These are phyloP conservation scores for Drosophila mayri DNA, from an alignment of 1,140 invertebrate species.

Conservation along the genomic window DNA sequence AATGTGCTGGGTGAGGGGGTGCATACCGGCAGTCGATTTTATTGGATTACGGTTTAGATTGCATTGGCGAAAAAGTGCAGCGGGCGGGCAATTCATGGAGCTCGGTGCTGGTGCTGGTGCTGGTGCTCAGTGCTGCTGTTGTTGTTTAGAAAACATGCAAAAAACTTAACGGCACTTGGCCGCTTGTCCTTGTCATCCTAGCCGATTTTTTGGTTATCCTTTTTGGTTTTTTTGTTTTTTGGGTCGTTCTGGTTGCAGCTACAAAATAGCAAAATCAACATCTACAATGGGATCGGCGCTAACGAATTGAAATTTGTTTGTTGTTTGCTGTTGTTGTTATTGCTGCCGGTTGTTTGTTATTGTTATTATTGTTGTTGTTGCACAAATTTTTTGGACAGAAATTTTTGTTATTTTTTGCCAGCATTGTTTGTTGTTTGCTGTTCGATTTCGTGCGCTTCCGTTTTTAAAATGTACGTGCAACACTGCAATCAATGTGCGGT, in stretches of 20 bases:
- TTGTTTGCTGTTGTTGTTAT: conserved; percentile 50
- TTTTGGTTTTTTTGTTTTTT: conserved; percentile 31
- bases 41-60: conserved; percentile 83
- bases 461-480: conserved; percentile 65
- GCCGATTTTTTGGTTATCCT: conserved; percentile 11
- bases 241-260: conserved; percentile 27
- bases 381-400: conserved; percentile 6
- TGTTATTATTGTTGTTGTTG: conserved; percentile 12
- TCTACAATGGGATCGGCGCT: conserved; percentile 46
- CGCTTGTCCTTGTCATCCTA: conserved; percentile 61
- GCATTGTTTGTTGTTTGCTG: conserved; percentile 71
- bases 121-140: conserved; percentile 2
- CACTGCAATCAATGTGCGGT: conserved; percentile 48
- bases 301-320: conserved; percentile 81
- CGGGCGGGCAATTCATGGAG: conserved; percentile 23
- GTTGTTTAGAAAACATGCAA: conserved; percentile 81
- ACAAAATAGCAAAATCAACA: conserved; percentile 27
- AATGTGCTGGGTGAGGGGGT: conserved; percentile 39
- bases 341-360: conserved; percentile 30
- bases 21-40: conserved; percentile 80
- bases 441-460: conserved; percentile 70
- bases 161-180: conserved; percentile 66
- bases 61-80: conserved; percentile 69
- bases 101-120: not conserved
- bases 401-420: conserved; percentile 38